Evolutionary conservation across 2,113 vertebrate species (phyloP).

Genomic region (Cepphus grylle): DNA sequence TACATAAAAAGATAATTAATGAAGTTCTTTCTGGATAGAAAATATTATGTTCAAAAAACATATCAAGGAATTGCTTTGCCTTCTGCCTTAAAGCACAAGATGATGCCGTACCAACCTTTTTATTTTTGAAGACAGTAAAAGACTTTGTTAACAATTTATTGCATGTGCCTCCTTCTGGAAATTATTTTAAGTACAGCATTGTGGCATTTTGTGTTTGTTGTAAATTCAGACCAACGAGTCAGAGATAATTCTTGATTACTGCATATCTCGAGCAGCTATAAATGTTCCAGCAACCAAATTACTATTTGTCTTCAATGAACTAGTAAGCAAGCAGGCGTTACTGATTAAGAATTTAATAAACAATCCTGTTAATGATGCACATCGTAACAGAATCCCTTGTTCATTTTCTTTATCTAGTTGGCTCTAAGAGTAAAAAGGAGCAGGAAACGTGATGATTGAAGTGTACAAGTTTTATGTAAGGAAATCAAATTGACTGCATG

Average conservation of each 20-base stretch:
- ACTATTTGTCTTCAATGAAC: not conserved
- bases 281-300: not conserved
- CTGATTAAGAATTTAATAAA: constrained; percentile 15
- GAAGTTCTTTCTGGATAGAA: not conserved
- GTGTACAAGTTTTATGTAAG: fast-evolving
- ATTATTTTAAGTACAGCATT: not conserved
- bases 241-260: not conserved
- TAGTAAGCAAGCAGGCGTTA: not conserved
- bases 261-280: not conserved
- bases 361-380: not conserved
- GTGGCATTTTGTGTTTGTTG: not conserved
- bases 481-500: not conserved
- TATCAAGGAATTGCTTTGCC: not conserved
- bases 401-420: not conserved
- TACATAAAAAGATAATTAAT: not conserved
- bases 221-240: not conserved
- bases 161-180: fast-evolving
- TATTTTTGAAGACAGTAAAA: not conserved
- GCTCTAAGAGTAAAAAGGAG: not conserved
- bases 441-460: not conserved
- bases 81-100: not conserved
- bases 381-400: not conserved
- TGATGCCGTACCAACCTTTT: not conserved
- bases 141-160: not conserved
- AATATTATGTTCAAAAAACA: not conserved